Evolutionary conservation across 2,888 invertebrate genomes (phyloP).

Genomic region (Scaptomyza tumidula): DNA sequence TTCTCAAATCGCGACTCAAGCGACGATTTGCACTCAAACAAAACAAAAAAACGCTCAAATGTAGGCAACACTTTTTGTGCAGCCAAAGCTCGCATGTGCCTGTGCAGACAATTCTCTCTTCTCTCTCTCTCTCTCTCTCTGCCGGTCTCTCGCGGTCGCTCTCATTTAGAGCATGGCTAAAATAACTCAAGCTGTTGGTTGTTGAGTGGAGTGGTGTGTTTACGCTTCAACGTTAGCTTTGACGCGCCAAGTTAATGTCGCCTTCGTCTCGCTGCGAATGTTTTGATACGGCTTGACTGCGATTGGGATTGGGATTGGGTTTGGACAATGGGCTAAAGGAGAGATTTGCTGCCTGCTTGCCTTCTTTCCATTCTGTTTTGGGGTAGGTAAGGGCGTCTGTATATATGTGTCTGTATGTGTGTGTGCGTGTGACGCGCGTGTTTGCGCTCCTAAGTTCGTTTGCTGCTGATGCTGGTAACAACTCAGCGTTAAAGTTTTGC

Average conservation of each 20-base stretch:
- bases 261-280: slow-evolving; percentile 32
- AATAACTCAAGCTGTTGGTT: slow-evolving; percentile 14
- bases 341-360: slow-evolving; percentile 20
- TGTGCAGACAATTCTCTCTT: slow-evolving; percentile 24
- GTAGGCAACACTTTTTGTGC: slow-evolving; percentile 44
- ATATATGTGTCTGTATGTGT: slow-evolving; percentile 27
- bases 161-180: slow-evolving; percentile 4
- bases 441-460: slow-evolving; percentile 76
- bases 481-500: slow-evolving; percentile 78
- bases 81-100: slow-evolving; percentile 35
- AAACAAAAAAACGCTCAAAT: slow-evolving; percentile 33
- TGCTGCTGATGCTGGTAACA: slow-evolving; percentile 61
- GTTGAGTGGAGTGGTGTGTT: background rate
- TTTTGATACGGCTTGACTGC: slow-evolving; percentile 42
- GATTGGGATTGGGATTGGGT: slow-evolving; percentile 51
- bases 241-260: slow-evolving; percentile 43
- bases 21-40: slow-evolving; percentile 16
- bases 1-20: slow-evolving; percentile 21
- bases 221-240: slow-evolving; percentile 20
- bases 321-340: slow-evolving; percentile 26
- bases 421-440: slow-evolving; percentile 59
- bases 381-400: slow-evolving; percentile 36
- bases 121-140: slow-evolving; percentile 4
- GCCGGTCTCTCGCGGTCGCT: background rate
- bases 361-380: slow-evolving; percentile 1